Evolutionary conservation across 2,888 invertebrate species (phyloP).

Genomic region (Lasioglossum villosulum): DNA sequence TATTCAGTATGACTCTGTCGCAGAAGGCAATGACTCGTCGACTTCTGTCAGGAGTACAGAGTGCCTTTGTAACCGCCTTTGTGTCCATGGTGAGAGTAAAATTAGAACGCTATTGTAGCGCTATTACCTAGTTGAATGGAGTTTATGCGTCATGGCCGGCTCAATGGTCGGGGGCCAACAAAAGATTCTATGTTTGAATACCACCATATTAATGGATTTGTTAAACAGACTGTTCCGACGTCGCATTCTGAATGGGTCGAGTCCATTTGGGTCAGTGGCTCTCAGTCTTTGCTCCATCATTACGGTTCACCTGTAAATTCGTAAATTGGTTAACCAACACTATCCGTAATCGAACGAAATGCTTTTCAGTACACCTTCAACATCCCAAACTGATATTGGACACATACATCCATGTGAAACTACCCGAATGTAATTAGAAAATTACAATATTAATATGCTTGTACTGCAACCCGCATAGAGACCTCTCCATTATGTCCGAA

Average conservation of each 20-base stretch:
- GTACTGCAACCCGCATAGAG: too few relatives aligned
- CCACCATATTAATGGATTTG: conserved; percentile 6
- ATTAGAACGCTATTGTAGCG: conserved; percentile 1
- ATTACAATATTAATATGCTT: background rate
- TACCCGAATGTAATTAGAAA: background rate
- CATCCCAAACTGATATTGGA: background rate
- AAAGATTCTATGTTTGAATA: background rate
- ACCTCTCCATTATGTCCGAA: background rate
- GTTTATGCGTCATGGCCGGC: conserved; percentile 2
- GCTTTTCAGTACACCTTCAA: background rate
- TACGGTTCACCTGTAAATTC: background rate
- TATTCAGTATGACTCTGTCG: background rate
- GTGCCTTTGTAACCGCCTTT: conserved; percentile 2
- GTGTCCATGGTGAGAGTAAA: conserved; percentile 9
- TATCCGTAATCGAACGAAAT: background rate
- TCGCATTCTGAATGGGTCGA: background rate
- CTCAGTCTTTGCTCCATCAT: background rate
- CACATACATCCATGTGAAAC: background rate
- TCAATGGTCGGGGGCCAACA: background rate
- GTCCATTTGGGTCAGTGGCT: background rate
- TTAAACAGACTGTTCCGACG: background rate
- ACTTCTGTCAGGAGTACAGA: background rate
- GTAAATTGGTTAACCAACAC: background rate
- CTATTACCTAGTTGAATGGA: conserved; percentile 4
- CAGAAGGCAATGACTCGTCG: conserved; percentile 6